These are phyloP conservation scores for Cataglyphis hispanica DNA, from an alignment of 1,140 invertebrate genomes.

Conservation along the genomic window DNA sequence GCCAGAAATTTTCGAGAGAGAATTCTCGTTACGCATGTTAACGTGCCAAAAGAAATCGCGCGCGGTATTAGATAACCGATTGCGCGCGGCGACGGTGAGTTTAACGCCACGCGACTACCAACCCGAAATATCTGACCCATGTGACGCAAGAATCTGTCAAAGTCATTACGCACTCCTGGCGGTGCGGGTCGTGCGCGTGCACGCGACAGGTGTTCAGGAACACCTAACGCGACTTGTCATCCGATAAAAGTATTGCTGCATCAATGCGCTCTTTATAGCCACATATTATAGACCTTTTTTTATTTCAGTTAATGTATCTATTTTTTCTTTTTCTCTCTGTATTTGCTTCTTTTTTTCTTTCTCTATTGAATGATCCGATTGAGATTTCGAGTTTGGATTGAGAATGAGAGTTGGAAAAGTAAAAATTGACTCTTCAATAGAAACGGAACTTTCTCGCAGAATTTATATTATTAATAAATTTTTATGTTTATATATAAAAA, in stretches of 20 bases:
- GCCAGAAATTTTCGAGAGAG: constrained; percentile 67
- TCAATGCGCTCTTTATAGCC: not conserved
- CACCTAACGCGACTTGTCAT: constrained; percentile 60
- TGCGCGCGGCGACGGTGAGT: constrained; percentile 42
- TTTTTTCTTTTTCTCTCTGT: not conserved
- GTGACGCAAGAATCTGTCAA: constrained; percentile 78
- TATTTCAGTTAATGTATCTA: not conserved
- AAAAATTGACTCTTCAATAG: not conserved
- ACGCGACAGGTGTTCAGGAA: constrained; percentile 72
- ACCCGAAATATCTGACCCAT: constrained; percentile 78
- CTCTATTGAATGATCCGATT: not conserved
- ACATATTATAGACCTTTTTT: not conserved
- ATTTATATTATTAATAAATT: not conserved
- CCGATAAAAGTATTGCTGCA: constrained; percentile 22
- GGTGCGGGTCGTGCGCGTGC: constrained; percentile 48
- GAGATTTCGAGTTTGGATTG: too few relatives aligned
- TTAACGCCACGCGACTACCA: constrained; percentile 76
- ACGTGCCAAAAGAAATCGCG: constrained; percentile 67
- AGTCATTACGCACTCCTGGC: constrained; percentile 61
- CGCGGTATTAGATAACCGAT: constrained; percentile 73
- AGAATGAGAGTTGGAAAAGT: not conserved
- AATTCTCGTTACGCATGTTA: constrained; percentile 60
- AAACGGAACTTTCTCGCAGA: not conserved
- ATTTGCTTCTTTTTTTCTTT: too few relatives aligned
- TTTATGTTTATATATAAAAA: not conserved